These are phyloP conservation scores for Gastrophryne carolinensis DNA, from an alignment of 2,797 vertebrate genomes.

Conservation along the genomic window DNA sequence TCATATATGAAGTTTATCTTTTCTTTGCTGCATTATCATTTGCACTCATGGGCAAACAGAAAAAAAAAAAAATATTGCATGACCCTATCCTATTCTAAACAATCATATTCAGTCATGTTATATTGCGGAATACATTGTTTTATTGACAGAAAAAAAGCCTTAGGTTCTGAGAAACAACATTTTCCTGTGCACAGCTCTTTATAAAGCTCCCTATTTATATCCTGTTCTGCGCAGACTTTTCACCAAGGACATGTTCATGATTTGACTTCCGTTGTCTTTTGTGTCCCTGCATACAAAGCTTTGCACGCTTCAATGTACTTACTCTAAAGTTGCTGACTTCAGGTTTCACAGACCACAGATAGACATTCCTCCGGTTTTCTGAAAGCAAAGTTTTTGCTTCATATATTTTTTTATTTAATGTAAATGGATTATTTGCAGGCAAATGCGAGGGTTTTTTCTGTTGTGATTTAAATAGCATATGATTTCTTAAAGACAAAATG, in stretches of 20 bases:
- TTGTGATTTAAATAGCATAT: neutral
- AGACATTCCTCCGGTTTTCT: neutral
- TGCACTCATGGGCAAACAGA: no score
- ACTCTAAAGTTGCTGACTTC: neutral
- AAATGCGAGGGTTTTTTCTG: neutral
- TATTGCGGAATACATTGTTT: no score
- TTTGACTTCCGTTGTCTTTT: neutral
- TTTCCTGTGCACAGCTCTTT: no score
- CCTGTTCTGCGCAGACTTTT: neutral
- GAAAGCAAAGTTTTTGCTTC: neutral
- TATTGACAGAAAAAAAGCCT: no score
- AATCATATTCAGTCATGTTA: no score
- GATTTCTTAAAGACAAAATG: neutral
- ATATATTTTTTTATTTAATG: slow-evolving; percentile 4
- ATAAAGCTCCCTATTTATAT: neutral
- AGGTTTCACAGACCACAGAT: neutral
- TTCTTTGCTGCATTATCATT: no score
- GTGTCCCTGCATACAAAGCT: neutral
- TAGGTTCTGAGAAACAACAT: no score
- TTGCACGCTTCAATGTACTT: neutral
- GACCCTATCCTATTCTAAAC: no score
- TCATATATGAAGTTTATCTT: no score
- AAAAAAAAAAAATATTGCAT: no score
- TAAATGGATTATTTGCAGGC: slow-evolving; percentile 17
- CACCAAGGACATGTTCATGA: neutral